Percentiles rank a stretch among this genome's conserved stretches.
These are phyloP conservation scores for Priocnemis perturbator DNA, from an alignment of 2,888 invertebrate species.

Conservation along the genomic window DNA sequence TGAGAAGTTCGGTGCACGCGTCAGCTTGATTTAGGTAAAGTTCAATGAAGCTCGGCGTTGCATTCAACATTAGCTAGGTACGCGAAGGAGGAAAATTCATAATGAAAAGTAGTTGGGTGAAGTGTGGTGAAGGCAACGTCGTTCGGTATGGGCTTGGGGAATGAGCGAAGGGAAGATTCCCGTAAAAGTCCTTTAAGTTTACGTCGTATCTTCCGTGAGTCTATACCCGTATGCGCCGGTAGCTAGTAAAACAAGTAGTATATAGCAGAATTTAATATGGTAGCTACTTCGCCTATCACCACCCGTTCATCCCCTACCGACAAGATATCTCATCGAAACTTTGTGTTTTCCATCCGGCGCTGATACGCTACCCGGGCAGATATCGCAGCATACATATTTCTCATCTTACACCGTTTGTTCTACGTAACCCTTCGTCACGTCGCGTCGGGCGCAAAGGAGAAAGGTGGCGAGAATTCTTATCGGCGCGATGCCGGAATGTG, in stretches of 20 bases:
- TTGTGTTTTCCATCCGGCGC: conserved; percentile 15
- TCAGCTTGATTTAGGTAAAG: no score
- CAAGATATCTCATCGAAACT: conserved; percentile 27
- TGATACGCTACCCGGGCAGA: background rate
- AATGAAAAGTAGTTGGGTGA: conserved; percentile 27
- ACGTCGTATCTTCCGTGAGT: background rate
- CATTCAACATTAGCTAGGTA: no score
- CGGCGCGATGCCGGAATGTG: background rate
- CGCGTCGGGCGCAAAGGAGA: no score
- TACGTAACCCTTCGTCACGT: no score
- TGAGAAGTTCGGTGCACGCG: no score
- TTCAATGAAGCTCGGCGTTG: no score
- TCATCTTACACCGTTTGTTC: no score
- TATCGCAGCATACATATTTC: no score
- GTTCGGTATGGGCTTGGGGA: conserved; percentile 4
- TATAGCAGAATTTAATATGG: conserved; percentile 44
- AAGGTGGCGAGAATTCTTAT: no score
- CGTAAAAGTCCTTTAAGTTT: background rate
- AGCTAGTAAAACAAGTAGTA: conserved; percentile 1
- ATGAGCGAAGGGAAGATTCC: background rate
- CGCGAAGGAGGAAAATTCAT: conserved; percentile 18
- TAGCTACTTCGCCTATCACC: conserved; percentile 10
- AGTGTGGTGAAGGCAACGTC: conserved; percentile 18
- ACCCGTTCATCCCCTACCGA: background rate
- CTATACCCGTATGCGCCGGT: background rate